Evolutionary conservation across 1,140 invertebrate species (phyloP), one percentile per base, ranked within the genome.

Genomic region (Scaptomyza graminum): DNA sequence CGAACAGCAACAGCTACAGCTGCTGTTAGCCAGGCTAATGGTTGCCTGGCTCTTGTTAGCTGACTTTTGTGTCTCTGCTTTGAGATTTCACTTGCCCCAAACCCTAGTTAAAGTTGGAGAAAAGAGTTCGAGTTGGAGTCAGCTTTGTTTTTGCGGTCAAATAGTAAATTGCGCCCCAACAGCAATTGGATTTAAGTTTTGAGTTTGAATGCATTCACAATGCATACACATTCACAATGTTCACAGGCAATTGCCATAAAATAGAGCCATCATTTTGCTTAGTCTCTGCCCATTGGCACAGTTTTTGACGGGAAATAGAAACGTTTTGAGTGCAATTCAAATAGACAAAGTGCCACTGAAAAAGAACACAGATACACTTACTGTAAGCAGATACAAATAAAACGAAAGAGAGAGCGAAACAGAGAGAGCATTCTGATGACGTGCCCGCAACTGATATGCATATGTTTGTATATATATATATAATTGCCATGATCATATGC

Each of bases 401-500:
- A 31, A 5, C 9, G 31, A 34, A 39, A 41, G 44, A 73, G 44
- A 37, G 46, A 56, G 28, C 1, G 6, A 28, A 4, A 0, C 2
- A 4, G 28, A 18, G 41, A 65, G 44, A 61, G 9, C 16, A 37
- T 9, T 81, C 66, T 81, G 68, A 85, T 87, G 82, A 81, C 82
- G 78, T 75, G 81, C 65, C 69, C 81, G 59, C 82, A 79, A 81
- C 81, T 78, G 64, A 37, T 31, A 49, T 50, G 46, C 37, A 46
- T 44, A 44, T 46, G 13, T 34, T 16, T 67, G 50, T 85, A 47
- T 74, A 22, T 65, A 13, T 31, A n/a, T 54, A 81, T 79, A 88
- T 88, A 88, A 87, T 87, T 87, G 83, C 51, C 79, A 66, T 76
- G 82, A 87, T 87, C 82, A 87, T 87, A 87, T 88, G 79, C 61